These are phyloP conservation scores for Oreohelix idahoensis DNA, from an alignment of 1,140 invertebrate species.

Conservation along the genomic window DNA sequence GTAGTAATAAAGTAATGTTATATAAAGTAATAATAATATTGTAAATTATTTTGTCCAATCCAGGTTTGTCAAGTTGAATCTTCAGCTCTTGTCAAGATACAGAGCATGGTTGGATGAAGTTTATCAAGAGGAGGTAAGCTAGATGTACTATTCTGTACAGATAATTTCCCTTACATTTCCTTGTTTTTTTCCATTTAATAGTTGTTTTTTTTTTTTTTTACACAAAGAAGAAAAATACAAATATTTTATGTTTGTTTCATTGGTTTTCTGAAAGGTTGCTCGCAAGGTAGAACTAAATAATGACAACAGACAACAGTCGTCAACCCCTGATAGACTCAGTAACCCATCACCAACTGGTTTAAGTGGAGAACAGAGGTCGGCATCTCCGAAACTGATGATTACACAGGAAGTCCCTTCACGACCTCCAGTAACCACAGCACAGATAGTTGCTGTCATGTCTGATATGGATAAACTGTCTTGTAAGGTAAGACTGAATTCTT, in stretches of 20 bases:
- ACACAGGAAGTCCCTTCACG: not conserved
- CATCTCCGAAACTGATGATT: not conserved
- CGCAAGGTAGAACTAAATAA: constrained; percentile 3
- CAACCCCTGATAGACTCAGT: constrained; percentile 17
- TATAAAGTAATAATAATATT: not conserved
- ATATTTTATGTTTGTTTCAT: no score
- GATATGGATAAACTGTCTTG: constrained; percentile 11
- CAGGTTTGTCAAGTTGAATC: constrained; percentile 88
- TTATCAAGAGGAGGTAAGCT: constrained; percentile 62
- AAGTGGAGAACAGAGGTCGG: constrained; percentile 9
- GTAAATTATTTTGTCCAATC: constrained; percentile 77
- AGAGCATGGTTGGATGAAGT: constrained; percentile 79
- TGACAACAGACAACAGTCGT: not conserved
- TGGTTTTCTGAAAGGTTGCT: not conserved
- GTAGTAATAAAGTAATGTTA: no score
- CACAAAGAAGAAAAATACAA: no score
- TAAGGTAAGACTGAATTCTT: constrained; percentile 10
- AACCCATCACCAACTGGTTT: not conserved
- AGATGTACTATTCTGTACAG: not conserved
- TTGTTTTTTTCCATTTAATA: not conserved
- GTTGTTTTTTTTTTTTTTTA: no score
- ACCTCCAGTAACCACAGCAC: constrained; percentile 1
- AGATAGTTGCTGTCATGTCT: constrained; percentile 28
- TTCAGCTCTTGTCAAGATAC: constrained; percentile 86
- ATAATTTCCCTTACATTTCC: not conserved